Evolutionary conservation across 2,113 vertebrate species (phyloP), one percentile per base, ranked within the genome.

Genomic region (Thunnus thynnus): DNA sequence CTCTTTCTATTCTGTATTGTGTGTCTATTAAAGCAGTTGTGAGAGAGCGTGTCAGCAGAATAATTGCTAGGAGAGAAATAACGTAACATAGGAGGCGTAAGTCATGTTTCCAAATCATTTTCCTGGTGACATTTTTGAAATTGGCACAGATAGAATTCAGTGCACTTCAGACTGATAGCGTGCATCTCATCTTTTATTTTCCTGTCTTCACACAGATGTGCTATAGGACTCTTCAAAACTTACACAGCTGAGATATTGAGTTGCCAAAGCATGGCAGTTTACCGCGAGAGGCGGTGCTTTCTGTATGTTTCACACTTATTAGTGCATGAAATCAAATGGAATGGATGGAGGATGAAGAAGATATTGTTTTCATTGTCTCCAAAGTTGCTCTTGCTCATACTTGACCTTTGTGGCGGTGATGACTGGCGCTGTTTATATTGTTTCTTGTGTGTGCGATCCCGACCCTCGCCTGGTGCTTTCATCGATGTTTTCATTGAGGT

Each of bases 401-500:
- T 89, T 86, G 72, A 90, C 89, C 83, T 88, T 58, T 80, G 82
- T 60, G 80, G 71, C 47, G 62, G 65, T 64, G 6, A 86, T 32
- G 88, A 78, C 91, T 94, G 94, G 89, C 84, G 68, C 84, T 72
- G 82, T 88, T 90, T 83, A 13, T 78, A 51, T 78, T 79, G 71
- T 76, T 93, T 86, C 92, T 90, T 87, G 7, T 41, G 32, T 83
- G 80, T 85, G 84, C 90, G 91, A 85, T 73, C 63, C 76, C 83
- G 54, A 87, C 58, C 70, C 62, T 82, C 57, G 89, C 88, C 90
- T 93, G 90, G 86, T 89, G 91, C 93, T 94, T 88, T 94, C 90
- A 95, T 93, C 90, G 92, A 93, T 93, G 90, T 90, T 91, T 69
- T 87, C 75, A 75, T 71, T 94, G 89, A 93, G 89, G 89, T 91